Base-by-base conservation (phyloP, 2,888 invertebrate genomes). In the Abrostola tripartita region DNA sequence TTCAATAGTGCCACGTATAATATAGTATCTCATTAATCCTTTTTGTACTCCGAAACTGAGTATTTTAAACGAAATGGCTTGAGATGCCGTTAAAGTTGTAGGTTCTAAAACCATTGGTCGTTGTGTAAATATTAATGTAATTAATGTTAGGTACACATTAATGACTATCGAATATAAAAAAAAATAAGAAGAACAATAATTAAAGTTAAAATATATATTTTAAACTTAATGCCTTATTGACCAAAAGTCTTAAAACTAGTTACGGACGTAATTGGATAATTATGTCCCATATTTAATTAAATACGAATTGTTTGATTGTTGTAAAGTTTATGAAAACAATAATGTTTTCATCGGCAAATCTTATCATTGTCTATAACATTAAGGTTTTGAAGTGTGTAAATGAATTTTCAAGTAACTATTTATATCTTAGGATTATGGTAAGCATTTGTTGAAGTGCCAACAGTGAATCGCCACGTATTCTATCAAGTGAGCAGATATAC, bases 151-250 rank as follows among this genome's bases (percentile, higher is more conserved):
- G 87, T 90, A 91, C 85, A 84, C 83, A 85, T 85, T 86, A 79
- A 90, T 85, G 65, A 79, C 61, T 92, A 92, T 89, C 91, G 90
- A 92, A 88, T 88, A 85, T 79, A 90, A 91, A 90, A 90, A 91
- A 90, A 90, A 88, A 85, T 92, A 92, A 92, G 92, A 83, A 93
- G 93, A 94, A 93, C 93, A 94, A 93, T 93, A 94, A 94, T 93
- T 93, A 93, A 93, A 93, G 87, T 89, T 85, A 85, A 89, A 90
- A 88, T 88, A 92, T 92, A 92, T 92, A 93, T 93, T 93, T 93
- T 93, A 92, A 94, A 94, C 93, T 94, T 94, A 93, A 93, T 94
- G 94, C 94, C 94, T 94, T 94, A 94, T 93, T 94, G 94, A 94
- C 94, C 94, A 94, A 94, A 72, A 94, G 94, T 94, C 94, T 93